Percentiles rank a stretch among this genome's conserved stretches.
Evolutionary conservation across 23 tunicate species (phyloP).

Genomic region (Ciona savignyi): DNA sequence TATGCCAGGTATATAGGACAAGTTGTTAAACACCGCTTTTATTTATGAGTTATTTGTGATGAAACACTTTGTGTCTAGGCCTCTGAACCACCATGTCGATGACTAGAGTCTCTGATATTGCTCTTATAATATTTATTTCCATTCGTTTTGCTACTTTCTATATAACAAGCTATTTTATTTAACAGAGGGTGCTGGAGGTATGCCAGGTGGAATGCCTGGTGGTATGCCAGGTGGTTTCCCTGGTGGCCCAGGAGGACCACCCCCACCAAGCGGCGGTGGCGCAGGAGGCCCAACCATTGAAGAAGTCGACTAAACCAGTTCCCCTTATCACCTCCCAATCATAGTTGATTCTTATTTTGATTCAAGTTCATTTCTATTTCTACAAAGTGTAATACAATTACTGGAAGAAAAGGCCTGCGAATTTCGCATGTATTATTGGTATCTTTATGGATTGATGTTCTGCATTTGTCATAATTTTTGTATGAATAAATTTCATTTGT

Average conservation of each 20-base stretch:
- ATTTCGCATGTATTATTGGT: not conserved
- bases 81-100: slow-evolving; percentile 19
- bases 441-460: too few relatives aligned
- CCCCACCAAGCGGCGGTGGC: slow-evolving; percentile 34
- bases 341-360: too few relatives aligned
- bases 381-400: too few relatives aligned
- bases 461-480: too few relatives aligned
- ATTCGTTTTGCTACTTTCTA: not conserved
- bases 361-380: not conserved
- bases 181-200: slow-evolving; percentile 1
- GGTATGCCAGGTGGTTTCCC: slow-evolving; percentile 52
- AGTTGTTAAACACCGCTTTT: too few relatives aligned
- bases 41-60: not conserved
- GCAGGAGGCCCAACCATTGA: slow-evolving; percentile 96
- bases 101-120: slow-evolving; percentile 18
- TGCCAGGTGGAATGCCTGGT: slow-evolving; percentile 42
- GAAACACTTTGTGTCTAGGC: slow-evolving; percentile 19
- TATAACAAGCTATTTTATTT: not conserved
- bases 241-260: slow-evolving; percentile 8
- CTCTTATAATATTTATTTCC: not conserved
- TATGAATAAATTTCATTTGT: too few relatives aligned
- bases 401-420: too few relatives aligned
- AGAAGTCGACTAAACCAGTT: slow-evolving; percentile 70
- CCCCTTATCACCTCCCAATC: not conserved
- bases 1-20: slow-evolving; percentile 13